These are phyloP conservation scores for Aurelia aurita complex sp. Pacific DNA, from an alignment of 30 jellyfish, hydroid and myxozoan genomes.

Conservation along the genomic window DNA sequence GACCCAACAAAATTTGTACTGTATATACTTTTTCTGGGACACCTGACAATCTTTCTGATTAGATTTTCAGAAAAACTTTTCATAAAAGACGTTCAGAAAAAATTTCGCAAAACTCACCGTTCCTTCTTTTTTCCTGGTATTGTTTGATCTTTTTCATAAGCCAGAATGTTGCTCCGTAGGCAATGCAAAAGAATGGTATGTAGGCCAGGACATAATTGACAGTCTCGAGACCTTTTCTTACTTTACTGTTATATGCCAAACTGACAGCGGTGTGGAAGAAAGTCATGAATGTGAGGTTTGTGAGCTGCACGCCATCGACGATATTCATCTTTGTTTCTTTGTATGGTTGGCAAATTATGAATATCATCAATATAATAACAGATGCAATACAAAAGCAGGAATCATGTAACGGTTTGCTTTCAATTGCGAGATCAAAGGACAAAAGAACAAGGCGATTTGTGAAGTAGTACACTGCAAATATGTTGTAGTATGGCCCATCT, in stretches of 20 bases:
- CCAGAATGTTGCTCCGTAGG: conserved; percentile 5
- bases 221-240: background rate
- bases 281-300: conserved; percentile 37
- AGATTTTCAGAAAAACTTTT: no score
- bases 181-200: conserved; percentile 39
- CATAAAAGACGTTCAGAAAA: no score
- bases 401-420: conserved; percentile 14
- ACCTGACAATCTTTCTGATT: no score
- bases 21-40: no score
- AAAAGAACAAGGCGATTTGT: conserved; percentile 29
- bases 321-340: conserved; percentile 3
- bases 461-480: conserved; percentile 46
- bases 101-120: background rate
- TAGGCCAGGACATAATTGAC: conserved; percentile 20
- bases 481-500: conserved; percentile 10
- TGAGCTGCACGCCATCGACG: conserved; percentile 33
- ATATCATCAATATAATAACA: conserved; percentile 12
- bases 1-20: no score
- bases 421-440: background rate
- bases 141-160: background rate
- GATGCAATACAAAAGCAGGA: conserved; percentile 25
- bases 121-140: background rate
- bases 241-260: conserved; percentile 35
- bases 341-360: conserved; percentile 41
- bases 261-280: conserved; percentile 18